Conservation (phyloP, 2,888 invertebrate species). For the Eueremaeus valkanovi region DNA sequence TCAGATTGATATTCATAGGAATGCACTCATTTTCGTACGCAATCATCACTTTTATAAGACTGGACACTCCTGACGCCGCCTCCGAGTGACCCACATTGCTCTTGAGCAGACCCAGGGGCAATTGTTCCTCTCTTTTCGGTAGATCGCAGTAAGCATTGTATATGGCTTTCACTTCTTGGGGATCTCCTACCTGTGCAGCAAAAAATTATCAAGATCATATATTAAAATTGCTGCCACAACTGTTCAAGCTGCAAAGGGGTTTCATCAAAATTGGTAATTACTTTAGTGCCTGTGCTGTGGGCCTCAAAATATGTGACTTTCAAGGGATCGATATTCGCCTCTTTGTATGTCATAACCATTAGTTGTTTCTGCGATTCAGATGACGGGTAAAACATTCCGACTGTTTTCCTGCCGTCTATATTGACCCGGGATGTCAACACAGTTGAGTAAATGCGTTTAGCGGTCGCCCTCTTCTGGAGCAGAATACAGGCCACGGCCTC, state of each 20-base stretch:
- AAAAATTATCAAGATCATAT: neutral
- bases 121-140: constrained; percentile 69
- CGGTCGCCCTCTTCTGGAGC: constrained; percentile 67
- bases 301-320: constrained; percentile 90
- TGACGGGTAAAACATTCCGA: constrained; percentile 58
- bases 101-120: constrained; percentile 91
- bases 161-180: constrained; percentile 57
- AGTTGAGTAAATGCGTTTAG: constrained; percentile 77
- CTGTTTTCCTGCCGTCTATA: constrained; percentile 85
- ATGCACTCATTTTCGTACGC: constrained; percentile 55
- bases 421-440: constrained; percentile 83
- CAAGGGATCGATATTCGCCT: constrained; percentile 71
- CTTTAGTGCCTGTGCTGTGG: constrained; percentile 85
- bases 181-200: constrained; percentile 52
- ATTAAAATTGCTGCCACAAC: neutral
- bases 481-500: constrained; percentile 69
- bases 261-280: constrained; percentile 79
- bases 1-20: constrained; percentile 55
- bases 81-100: constrained; percentile 99
- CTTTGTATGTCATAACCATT: constrained; percentile 71
- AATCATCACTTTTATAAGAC: constrained; percentile 52
- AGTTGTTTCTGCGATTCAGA: constrained; percentile 64
- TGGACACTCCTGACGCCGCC: constrained; percentile 52
- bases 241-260: constrained; percentile 51
- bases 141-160: constrained; percentile 49